Evolutionary conservation across 2,113 vertebrate genomes (phyloP), one percentile per base, ranked within the genome.

Genomic region (Pimephales promelas): DNA sequence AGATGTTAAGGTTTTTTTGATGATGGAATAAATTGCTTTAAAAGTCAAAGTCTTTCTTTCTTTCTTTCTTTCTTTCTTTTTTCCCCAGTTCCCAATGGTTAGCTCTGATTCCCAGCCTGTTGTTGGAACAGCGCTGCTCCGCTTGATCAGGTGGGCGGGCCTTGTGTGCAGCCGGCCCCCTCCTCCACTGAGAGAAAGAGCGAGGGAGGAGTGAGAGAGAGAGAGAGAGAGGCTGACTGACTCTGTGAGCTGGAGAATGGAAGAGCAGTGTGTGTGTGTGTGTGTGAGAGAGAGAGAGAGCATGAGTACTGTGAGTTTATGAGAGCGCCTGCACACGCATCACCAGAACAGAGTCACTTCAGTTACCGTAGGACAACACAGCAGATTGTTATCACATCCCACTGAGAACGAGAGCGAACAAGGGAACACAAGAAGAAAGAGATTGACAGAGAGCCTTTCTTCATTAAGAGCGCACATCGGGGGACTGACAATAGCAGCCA

Each of bases 201-300:
- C 49, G n/a, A 72, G 52, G 88, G 89, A 87, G 85, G 54, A 89
- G 56, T n/a, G 84, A 84, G 84, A 80, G 81, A 81, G 76, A 16
- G 87, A 81, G 73, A 66, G 73, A 66, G 87, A 40, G 64, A 82
- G 89, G 88, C 89, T 83, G 61, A 86, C 86, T 87, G 89, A 88
- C 87, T 84, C 84, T 88, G 80, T 56, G 87, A 91, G 89, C 87
- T 72, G 75, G 88, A 91, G 92, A 92, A 93, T 93, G 92, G 92
- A 92, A 87, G 88, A 86, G 90, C 88, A 88, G 84, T 52, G 84
- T 89, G 89, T 89, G 89, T 22, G 84, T 70, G 70, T 57, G 64
- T 10, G 28, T 4, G 62, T 1, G 18, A 0, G 8, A 20, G 62
- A 66, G 86, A 77, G 88, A 5, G 83, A 91, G 89, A 86, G 76